phyloP scores from a whole-genome alignment of 2,113 vertebrate species.

The Trogon surrucura region DNA sequence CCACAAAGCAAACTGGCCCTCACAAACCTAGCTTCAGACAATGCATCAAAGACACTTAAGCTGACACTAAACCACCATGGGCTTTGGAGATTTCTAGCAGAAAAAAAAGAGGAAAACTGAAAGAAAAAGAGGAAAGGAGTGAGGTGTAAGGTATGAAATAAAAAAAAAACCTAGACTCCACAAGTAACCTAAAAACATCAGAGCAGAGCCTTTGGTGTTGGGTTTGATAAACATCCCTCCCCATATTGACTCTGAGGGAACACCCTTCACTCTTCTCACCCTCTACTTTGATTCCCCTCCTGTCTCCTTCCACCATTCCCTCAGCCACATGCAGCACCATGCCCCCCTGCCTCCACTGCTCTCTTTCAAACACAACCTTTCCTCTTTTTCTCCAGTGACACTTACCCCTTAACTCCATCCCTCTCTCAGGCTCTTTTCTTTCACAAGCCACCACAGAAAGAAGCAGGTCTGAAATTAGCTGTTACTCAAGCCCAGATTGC shows the following conservation, averaged over 20 bases:
- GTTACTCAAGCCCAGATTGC: not conserved
- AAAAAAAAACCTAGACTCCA: not conserved
- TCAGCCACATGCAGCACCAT: not conserved
- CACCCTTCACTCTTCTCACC: not conserved
- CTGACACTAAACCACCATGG: slow-evolving; percentile 67
- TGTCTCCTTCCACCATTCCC: not conserved
- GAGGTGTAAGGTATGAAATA: not conserved
- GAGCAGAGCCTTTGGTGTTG: not conserved
- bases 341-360: not conserved
- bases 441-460: not conserved
- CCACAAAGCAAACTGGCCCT: slow-evolving; percentile 51
- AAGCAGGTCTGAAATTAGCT: slow-evolving; percentile 7
- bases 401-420: not conserved
- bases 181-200: not conserved
- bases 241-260: not conserved
- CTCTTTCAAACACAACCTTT: not conserved
- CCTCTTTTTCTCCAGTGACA: not conserved
- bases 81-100: slow-evolving; percentile 52
- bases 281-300: not conserved
- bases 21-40: slow-evolving; percentile 58
- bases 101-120: slow-evolving; percentile 18
- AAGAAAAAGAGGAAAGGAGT: not conserved
- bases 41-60: slow-evolving; percentile 76
- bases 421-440: not conserved
- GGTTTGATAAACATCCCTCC: not conserved